Evolutionary conservation across 2,888 invertebrate species (phyloP).

Genomic region (Polylopha cassiicola): DNA sequence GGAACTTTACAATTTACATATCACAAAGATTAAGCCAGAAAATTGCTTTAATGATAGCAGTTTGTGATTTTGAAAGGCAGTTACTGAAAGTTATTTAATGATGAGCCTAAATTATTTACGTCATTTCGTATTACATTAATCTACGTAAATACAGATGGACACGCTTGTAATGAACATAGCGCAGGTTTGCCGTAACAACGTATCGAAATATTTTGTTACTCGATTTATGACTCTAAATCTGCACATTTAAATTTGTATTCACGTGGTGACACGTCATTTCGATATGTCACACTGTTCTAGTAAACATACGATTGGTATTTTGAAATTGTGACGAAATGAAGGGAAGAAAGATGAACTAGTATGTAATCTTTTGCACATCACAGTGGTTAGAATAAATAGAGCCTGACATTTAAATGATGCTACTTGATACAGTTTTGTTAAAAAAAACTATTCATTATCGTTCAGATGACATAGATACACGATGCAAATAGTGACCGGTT

Average conservation of each 20-base stretch:
- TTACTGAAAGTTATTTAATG: slow-evolving; percentile 13
- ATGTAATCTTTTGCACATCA: slow-evolving; percentile 51
- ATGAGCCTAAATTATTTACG: slow-evolving; percentile 6
- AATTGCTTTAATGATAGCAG: slow-evolving; percentile 33
- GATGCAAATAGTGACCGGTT: slow-evolving; percentile 6
- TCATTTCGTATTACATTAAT: slow-evolving; percentile 7
- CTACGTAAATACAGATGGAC: slow-evolving; percentile 6
- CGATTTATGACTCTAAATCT: no score
- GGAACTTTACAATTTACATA: slow-evolving; percentile 30
- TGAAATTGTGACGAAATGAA: slow-evolving; percentile 26
- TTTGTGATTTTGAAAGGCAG: slow-evolving; percentile 27
- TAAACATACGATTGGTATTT: slow-evolving; percentile 3
- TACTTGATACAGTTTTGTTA: slow-evolving; percentile 28
- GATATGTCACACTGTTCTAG: no score
- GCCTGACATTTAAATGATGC: slow-evolving; percentile 52
- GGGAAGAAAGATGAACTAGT: slow-evolving; percentile 60
- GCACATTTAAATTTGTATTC: no score
- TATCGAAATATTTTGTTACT: no score
- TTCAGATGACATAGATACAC: slow-evolving; percentile 26
- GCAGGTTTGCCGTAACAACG: no score
- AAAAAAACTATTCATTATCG: slow-evolving; percentile 21
- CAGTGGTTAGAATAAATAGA: slow-evolving; percentile 56
- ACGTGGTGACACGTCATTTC: no score
- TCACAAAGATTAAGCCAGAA: slow-evolving; percentile 28
- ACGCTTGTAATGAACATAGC: slow-evolving; percentile 20